These are phyloP conservation scores for Sinotaia quadrata DNA, from an alignment of 2,888 invertebrate genomes.

Conservation along the genomic window DNA sequence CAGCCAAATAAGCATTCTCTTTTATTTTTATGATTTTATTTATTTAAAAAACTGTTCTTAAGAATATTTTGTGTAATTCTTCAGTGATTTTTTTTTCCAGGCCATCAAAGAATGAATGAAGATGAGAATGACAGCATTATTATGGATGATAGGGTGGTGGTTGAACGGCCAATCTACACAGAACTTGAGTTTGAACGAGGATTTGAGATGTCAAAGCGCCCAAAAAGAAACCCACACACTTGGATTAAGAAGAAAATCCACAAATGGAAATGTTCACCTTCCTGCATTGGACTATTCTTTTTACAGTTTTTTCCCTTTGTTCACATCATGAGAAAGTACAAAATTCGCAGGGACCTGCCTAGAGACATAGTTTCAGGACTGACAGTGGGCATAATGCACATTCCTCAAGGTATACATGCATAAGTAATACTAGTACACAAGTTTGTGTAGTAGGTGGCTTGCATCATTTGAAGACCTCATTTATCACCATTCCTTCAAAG, in stretches of 20 bases:
- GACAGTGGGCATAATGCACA: slow-evolving; percentile 79
- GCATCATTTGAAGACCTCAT: too few species aligned
- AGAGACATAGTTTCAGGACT: slow-evolving; percentile 86
- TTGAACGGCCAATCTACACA: slow-evolving; percentile 37
- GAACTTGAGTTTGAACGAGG: slow-evolving; percentile 38
- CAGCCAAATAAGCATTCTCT: too few species aligned
- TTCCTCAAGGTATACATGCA: slow-evolving; percentile 67
- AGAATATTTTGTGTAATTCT: background rate
- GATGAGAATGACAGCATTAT: slow-evolving; percentile 19
- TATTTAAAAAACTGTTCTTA: too few species aligned
- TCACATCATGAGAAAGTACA: slow-evolving; percentile 54
- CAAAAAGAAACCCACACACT: slow-evolving; percentile 35
- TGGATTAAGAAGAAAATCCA: slow-evolving; percentile 42
- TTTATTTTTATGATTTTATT: too few species aligned
- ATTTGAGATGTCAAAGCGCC: slow-evolving; percentile 31
- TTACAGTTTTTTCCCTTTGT: slow-evolving; percentile 54
- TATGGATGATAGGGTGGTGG: slow-evolving; percentile 33
- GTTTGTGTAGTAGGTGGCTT: too few species aligned
- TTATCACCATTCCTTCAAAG: too few species aligned
- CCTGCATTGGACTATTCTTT: slow-evolving; percentile 39
- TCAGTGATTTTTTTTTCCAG: too few species aligned
- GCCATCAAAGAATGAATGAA: slow-evolving; percentile 8
- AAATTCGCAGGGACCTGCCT: slow-evolving; percentile 74
- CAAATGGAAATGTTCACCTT: slow-evolving; percentile 44
- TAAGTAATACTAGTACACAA: too few species aligned